Evolutionary conservation across 2,888 invertebrate species (phyloP).

Genomic region (Andrena hattorfiana): DNA sequence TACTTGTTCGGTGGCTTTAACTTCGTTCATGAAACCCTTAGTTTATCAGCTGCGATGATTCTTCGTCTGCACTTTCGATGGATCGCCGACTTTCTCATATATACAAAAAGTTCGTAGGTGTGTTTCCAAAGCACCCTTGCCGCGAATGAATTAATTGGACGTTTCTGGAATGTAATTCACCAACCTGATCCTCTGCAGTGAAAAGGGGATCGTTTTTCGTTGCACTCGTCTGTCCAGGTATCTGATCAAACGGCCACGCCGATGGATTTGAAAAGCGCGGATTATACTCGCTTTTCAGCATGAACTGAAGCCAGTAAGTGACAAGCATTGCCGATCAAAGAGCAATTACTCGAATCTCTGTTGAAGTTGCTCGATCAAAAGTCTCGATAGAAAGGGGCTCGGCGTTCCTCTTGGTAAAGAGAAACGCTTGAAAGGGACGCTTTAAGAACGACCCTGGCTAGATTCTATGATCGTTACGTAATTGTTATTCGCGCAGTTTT

Average conservation of each 20-base stretch:
- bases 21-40: not conserved
- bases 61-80: not conserved
- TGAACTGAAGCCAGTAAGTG: not conserved
- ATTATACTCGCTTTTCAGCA: not conserved
- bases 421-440: slow-evolving; percentile 18
- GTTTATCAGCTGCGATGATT: no score
- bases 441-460: slow-evolving; percentile 20
- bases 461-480: slow-evolving; percentile 3
- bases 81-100: not conserved
- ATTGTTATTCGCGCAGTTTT: not conserved
- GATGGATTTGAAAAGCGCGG: slow-evolving; percentile 20
- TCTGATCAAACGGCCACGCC: not conserved
- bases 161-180: not conserved
- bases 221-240: not conserved
- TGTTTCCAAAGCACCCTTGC: not conserved
- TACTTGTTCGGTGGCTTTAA: not conserved
- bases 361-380: slow-evolving; percentile 27
- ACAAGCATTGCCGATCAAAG: slow-evolving; percentile 36
- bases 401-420: slow-evolving; percentile 7
- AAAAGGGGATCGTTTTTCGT: not conserved
- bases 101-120: not conserved
- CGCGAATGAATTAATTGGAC: not conserved
- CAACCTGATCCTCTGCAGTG: not conserved
- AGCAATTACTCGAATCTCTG: slow-evolving; percentile 38
- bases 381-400: slow-evolving; percentile 6